phyloP scores from a whole-genome alignment of 2,888 invertebrate genomes.

The Hedychridium roseum region DNA sequence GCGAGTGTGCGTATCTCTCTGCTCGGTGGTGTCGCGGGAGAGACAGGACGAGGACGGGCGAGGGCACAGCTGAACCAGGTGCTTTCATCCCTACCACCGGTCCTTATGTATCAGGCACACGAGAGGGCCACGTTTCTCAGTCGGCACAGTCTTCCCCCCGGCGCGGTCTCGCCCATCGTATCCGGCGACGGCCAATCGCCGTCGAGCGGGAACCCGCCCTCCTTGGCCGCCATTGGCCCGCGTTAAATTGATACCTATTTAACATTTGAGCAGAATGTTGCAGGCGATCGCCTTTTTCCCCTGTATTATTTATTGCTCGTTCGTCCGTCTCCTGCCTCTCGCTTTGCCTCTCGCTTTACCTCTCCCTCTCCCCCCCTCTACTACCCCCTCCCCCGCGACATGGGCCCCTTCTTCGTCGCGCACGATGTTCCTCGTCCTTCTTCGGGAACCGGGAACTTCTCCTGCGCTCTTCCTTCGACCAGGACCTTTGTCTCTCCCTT shows the following conservation, averaged over 20 bases:
- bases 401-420: no score
- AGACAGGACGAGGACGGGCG: slow-evolving; percentile 41
- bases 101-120: slow-evolving; percentile 7
- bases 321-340: no score
- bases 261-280: slow-evolving; percentile 62
- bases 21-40: slow-evolving; percentile 22
- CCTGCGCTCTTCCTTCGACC: slow-evolving; percentile 1
- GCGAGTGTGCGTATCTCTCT: no score
- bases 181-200: slow-evolving; percentile 24
- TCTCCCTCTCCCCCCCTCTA: slow-evolving; percentile 19
- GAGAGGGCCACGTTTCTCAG: slow-evolving; percentile 22
- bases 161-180: slow-evolving; percentile 27
- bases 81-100: slow-evolving; percentile 40
- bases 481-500: slow-evolving; percentile 7
- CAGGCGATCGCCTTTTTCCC: slow-evolving; percentile 59
- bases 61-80: slow-evolving; percentile 48
- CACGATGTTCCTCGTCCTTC: no score
- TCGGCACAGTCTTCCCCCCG: slow-evolving; percentile 11
- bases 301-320: slow-evolving; percentile 56
- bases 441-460: no score
- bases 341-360: slow-evolving; percentile 43
- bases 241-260: slow-evolving; percentile 62
- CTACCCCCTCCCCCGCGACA: slow-evolving; percentile 7
- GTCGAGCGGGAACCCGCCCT: slow-evolving; percentile 29
- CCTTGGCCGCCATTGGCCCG: slow-evolving; percentile 26